phyloP scores from a whole-genome alignment of 30 jellyfish, hydroid and myxozoan genomes.

The Aurelia coerulea region DNA sequence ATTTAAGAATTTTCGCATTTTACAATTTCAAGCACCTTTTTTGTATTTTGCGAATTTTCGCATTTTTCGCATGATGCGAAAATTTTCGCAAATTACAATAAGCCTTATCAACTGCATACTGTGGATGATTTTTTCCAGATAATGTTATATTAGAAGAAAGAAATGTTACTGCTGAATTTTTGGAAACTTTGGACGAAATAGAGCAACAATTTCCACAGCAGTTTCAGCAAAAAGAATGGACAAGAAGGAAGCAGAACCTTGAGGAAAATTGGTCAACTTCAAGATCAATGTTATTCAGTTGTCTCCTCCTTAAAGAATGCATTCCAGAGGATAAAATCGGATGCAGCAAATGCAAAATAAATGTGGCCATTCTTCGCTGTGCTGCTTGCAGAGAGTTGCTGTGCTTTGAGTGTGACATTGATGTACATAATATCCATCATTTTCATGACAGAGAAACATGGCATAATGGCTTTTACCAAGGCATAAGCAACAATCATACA shows the following conservation, averaged over 20 bases:
- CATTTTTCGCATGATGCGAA: too few relatives aligned
- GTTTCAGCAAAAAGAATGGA: slow-evolving; percentile 9
- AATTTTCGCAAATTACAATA: too few relatives aligned
- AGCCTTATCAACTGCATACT: too few relatives aligned
- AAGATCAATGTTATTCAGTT: neutral
- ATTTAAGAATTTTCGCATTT: too few relatives aligned
- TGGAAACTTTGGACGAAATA: neutral
- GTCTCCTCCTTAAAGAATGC: slow-evolving; percentile 1
- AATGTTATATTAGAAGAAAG: neutral
- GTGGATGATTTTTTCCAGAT: too few relatives aligned
- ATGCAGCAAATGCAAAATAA: neutral
- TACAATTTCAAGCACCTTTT: too few relatives aligned
- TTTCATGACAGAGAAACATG: slow-evolving; percentile 36
- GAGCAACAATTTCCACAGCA: neutral
- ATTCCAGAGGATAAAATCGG: neutral
- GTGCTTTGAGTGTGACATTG: slow-evolving; percentile 1
- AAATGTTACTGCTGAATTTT: neutral
- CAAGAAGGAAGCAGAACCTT: slow-evolving; percentile 8
- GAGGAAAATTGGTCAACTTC: slow-evolving; percentile 34
- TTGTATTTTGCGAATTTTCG: too few relatives aligned
- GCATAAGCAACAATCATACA: slow-evolving; percentile 4
- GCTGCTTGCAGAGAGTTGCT: slow-evolving; percentile 19
- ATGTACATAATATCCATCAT: neutral
- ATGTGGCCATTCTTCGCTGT: slow-evolving; percentile 11
- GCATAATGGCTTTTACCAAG: slow-evolving; percentile 22